phyloP scores from a whole-genome alignment of 2,113 vertebrate species.

The Lucifuga dentata region DNA sequence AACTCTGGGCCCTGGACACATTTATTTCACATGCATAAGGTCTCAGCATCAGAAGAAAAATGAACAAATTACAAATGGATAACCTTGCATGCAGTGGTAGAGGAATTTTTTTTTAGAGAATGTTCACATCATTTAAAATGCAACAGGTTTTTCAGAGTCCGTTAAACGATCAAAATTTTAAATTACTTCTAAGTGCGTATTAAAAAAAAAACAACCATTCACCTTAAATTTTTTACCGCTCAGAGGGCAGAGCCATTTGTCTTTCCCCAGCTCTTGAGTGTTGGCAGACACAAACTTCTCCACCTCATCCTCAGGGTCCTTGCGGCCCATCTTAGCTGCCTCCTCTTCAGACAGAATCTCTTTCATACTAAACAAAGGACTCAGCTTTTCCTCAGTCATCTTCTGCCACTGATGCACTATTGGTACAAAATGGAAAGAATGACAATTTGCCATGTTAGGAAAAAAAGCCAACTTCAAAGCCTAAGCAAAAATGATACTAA shows the following conservation, averaged over 20 bases:
- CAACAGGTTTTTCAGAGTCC: too few species aligned
- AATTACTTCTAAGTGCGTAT: too few species aligned
- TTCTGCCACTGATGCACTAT: constrained; percentile 93
- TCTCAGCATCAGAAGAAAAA: background rate
- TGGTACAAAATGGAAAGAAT: constrained; percentile 1
- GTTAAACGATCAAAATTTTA: too few species aligned
- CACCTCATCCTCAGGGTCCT: constrained; percentile 92
- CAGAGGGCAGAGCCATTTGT: constrained; percentile 96
- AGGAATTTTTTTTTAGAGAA: too few species aligned
- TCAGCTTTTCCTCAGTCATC: constrained; percentile 90
- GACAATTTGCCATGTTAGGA: too few species aligned
- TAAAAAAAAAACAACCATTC: too few species aligned
- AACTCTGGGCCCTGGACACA: constrained; percentile 90
- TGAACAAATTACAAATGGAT: too few species aligned
- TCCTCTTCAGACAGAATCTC: constrained; percentile 91
- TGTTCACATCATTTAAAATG: too few species aligned
- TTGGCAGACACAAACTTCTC: constrained; percentile 94
- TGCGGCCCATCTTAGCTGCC: constrained; percentile 90
- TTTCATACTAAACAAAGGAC: constrained; percentile 85
- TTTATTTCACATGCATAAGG: background rate
- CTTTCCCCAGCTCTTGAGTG: constrained; percentile 94
- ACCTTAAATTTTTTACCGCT: constrained; percentile 97
- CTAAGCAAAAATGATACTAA: too few species aligned
- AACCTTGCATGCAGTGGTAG: too few species aligned
- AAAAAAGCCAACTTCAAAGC: too few species aligned